Evolutionary conservation across 2,113 vertebrate genomes (phyloP), one percentile per base, ranked within the genome.

Genomic region (Notothenia rossii): DNA sequence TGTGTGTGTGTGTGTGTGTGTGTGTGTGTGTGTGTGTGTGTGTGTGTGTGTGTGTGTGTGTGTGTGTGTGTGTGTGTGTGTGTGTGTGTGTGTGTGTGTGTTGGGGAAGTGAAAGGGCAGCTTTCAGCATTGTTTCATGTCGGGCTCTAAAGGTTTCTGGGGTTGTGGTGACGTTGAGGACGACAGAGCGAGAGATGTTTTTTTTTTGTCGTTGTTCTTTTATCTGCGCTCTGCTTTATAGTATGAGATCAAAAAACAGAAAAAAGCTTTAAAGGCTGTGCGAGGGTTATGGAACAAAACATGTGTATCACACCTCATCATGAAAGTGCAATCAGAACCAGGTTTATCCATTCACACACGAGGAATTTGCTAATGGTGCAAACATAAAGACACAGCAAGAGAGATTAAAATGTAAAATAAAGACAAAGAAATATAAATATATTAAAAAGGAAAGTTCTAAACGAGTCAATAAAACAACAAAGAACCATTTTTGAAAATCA

Each of bases 91-190:
- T 82, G 64, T 40, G 12, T 78, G 65, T 79, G 80, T 61, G 77
- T 69, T 55, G 50, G 46, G 69, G 46, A 75, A 75, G 81, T 77
- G 54, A 88, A 88, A 90, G 89, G 80, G 78, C 88, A 75, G 78
- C 81, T 88, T 90, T 91, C 86, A 88, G 73, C 33, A 75, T 82
- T 61, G 87, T 87, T 85, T 75, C 69, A 73, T 58, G 54, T 79
- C 69, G 33, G 72, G 36, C 74, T 81, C 48, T 36, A 43, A 75
- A 60, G 67, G 78, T 53, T 75, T 81, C 62, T 56, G 49, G 63
- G 74, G 18, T 66, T 70, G 63, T 33, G 53, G 51, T 82, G 77
- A 75, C 18, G 0, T 3, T 6, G 60, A 83, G 29, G 29, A 29
- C 43, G 55, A 68, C 46, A 40, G 29, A 77, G 68, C 60, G 53